Conservation (phyloP, 2,888 invertebrate species). For the Drosophila neotestacea region DNA sequence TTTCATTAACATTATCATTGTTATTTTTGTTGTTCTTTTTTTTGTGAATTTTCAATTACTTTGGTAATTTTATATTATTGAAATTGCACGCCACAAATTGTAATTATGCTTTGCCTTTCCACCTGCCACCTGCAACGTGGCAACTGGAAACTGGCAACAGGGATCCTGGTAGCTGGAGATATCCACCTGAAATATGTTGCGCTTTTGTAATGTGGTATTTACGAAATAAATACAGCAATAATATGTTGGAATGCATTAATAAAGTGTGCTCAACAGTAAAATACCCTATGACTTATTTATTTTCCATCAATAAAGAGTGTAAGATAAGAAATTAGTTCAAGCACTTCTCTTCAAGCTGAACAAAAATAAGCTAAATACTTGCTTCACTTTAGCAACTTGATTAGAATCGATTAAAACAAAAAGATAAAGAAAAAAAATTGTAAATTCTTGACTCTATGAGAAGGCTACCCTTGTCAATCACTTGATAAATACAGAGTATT, state of each 20-base stretch:
- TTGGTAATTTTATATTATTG: slow-evolving; percentile 82
- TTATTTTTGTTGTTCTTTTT: slow-evolving; percentile 11
- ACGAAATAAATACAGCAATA: slow-evolving; percentile 72
- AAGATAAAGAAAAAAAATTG: not conserved
- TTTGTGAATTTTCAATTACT: slow-evolving; percentile 76
- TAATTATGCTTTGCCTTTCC: slow-evolving; percentile 69
- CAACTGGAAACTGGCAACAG: slow-evolving; percentile 3
- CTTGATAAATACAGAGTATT: not conserved
- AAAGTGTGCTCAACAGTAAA: not conserved
- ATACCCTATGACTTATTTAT: not conserved
- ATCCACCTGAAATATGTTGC: slow-evolving; percentile 71
- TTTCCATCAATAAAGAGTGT: no score
- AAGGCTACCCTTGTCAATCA: not conserved
- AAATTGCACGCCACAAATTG: slow-evolving; percentile 78
- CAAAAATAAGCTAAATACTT: no score
- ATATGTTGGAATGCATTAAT: slow-evolving; percentile 20
- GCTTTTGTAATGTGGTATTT: slow-evolving; percentile 80
- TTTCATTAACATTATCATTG: slow-evolving; percentile 59
- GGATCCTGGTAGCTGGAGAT: slow-evolving; percentile 1
- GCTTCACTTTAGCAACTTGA: no score
- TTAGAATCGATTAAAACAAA: no score
- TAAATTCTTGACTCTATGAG: not conserved
- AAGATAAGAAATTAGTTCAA: no score
- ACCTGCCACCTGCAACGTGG: slow-evolving; percentile 13
- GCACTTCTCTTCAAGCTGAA: no score